Evolutionary conservation across 2,113 vertebrate species (phyloP), one percentile per base, ranked within the genome.

Genomic region (Eublepharis macularius): DNA sequence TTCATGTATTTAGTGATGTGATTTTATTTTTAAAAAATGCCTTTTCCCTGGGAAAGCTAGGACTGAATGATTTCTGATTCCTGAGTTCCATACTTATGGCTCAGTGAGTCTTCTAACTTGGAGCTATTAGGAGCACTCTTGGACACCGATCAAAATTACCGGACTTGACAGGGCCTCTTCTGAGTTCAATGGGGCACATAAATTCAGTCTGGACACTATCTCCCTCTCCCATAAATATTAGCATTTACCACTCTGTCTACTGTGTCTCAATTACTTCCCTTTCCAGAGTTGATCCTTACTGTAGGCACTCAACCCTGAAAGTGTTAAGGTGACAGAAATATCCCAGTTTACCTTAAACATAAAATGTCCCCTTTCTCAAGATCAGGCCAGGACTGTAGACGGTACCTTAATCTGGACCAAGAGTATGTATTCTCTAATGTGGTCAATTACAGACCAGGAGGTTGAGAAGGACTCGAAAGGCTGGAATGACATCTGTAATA

Each of bases 101-200:
- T 51, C 65, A 5, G 65, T 63, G 60, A 63, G 2, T 45, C 78
- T 24, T 91, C 63, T 77, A 66, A 72, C 79, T 86, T 76, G 26
- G 32, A 76, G 14, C 75, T 89, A 70, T 76, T 81, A 87, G 24
- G 54, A 77, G 73, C 41, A 63, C 26, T 8, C 36, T n/a, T 76
- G 74, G 65, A 70, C 51, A 60, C 80, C 32, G 82, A 77, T 77
- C 65, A 76, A 76, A 82, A 82, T 82, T 77, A 77, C 65, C 43
- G 10, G 63, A 82, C 41, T 70, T 82, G 41, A 60, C 39, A 60
- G 73, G 36, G 17, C 41, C 65, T 76, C 54, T 77, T 87, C 80
- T 36, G 32, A 77, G 34, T 74, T 82, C 32, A 32, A 76, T 82
- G 80, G 74, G 73, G 45, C 73, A 43, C 36, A 81, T 76, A 81